phyloP scores from a whole-genome alignment of 2,113 vertebrate species.

The Haplochromis vanheusdeni region DNA sequence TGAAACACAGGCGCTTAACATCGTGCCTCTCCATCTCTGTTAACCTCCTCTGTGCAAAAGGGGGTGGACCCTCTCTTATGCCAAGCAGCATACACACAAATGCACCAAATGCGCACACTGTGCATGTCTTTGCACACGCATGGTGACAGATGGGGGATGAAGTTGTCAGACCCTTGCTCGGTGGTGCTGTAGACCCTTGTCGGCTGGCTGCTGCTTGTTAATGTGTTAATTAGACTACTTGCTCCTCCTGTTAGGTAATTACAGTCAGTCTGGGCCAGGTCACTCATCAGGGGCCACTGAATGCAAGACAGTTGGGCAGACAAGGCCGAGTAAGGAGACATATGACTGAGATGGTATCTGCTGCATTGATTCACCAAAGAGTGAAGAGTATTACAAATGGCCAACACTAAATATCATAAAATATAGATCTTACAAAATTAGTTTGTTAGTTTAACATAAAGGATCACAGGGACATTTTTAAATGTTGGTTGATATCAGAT shows the following conservation, averaged over 20 bases:
- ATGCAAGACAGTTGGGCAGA: not conserved
- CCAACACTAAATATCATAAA: not conserved
- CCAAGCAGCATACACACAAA: not conserved
- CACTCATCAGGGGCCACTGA: constrained; percentile 46
- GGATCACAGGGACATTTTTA: not conserved
- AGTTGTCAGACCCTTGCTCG: constrained; percentile 47
- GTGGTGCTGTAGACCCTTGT: constrained; percentile 34
- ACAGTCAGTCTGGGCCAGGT: constrained; percentile 38
- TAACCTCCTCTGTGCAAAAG: not conserved
- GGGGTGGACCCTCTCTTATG: not conserved
- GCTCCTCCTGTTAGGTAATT: constrained; percentile 62
- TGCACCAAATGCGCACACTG: not conserved
- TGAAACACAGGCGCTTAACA: constrained; percentile 36
- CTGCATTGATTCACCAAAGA: not conserved
- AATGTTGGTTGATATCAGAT: not conserved
- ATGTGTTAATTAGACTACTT: constrained; percentile 64
- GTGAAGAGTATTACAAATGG: not conserved
- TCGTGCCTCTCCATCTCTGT: not conserved
- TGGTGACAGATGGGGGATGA: constrained; percentile 54
- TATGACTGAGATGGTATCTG: not conserved
- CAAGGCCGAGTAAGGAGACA: constrained; percentile 1
- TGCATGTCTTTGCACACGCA: not conserved
- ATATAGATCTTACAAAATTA: not conserved
- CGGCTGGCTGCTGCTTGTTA: constrained; percentile 55
- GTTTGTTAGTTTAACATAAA: not conserved